phyloP scores from a whole-genome alignment of 64 coral and sea anemone species.

The Dendrophyllia cribrosa region DNA sequence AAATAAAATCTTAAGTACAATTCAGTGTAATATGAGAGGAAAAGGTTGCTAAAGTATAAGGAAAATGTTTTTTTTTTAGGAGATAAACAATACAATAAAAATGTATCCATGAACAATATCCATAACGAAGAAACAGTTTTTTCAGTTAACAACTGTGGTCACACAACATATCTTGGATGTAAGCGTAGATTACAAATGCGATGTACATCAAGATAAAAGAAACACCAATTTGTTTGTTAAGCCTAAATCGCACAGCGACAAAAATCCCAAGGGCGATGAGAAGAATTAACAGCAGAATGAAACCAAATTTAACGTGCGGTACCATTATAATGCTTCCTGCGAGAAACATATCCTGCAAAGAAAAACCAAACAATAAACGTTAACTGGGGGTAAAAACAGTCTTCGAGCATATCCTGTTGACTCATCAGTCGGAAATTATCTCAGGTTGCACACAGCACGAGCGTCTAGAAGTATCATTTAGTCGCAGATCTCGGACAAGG shows the following conservation, averaged over 20 bases:
- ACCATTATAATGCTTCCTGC: constrained; percentile 70
- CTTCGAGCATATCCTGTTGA: too few species aligned
- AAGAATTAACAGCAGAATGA: constrained; percentile 85
- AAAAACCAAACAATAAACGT: constrained; percentile 26
- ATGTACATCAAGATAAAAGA: constrained; percentile 84
- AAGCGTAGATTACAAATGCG: constrained; percentile 85
- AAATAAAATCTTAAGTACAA: background rate
- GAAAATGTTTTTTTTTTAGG: too few species aligned
- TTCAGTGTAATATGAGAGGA: background rate
- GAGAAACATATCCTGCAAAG: constrained; percentile 53
- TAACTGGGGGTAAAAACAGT: background rate
- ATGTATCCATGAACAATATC: background rate
- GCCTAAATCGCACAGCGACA: constrained; percentile 62
- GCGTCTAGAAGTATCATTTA: background rate
- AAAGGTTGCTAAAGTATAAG: background rate
- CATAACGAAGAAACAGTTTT: background rate
- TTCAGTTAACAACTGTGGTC: constrained; percentile 55
- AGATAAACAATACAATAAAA: background rate
- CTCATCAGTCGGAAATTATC: too few species aligned
- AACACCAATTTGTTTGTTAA: constrained; percentile 67
- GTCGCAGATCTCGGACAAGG: too few species aligned
- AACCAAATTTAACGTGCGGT: constrained; percentile 93
- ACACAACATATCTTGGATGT: constrained; percentile 87
- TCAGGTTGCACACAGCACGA: too few species aligned
- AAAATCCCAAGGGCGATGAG: constrained; percentile 70